Conservation (phyloP, 2,888 invertebrate species). For the Cephus nigrinus region DNA sequence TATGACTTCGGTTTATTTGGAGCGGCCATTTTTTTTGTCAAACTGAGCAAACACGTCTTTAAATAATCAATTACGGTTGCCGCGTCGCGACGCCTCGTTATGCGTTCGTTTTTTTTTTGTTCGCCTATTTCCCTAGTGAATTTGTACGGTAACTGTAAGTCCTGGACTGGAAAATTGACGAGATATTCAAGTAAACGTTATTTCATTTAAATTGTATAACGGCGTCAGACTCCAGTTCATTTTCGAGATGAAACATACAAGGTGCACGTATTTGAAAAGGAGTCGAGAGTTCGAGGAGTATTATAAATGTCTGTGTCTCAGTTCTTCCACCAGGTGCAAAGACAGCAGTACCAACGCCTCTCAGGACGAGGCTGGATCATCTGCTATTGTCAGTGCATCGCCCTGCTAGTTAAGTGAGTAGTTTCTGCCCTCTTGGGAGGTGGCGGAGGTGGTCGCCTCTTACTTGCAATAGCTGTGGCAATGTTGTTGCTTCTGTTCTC, state of each 20-base stretch:
- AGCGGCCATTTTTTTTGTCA: too few relatives aligned
- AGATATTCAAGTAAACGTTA: background rate
- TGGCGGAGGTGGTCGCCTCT: slow-evolving; percentile 86
- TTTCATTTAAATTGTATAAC: background rate
- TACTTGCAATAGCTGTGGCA: slow-evolving; percentile 64
- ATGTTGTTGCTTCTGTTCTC: slow-evolving; percentile 61
- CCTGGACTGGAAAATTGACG: background rate
- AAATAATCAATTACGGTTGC: background rate
- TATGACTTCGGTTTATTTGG: background rate
- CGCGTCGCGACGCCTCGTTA: background rate
- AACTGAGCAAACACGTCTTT: too few relatives aligned
- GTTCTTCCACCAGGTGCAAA: slow-evolving; percentile 60
- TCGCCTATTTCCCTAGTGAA: too few relatives aligned
- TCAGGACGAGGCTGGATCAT: slow-evolving; percentile 55
- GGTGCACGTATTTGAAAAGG: background rate
- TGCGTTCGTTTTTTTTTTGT: too few relatives aligned
- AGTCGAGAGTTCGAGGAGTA: background rate
- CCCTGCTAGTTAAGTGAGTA: slow-evolving; percentile 78
- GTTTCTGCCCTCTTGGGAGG: slow-evolving; percentile 90
- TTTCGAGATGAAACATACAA: background rate
- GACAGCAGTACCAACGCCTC: slow-evolving; percentile 57
- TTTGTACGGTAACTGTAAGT: background rate
- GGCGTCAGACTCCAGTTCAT: background rate
- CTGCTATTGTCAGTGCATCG: slow-evolving; percentile 66
- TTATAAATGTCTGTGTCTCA: slow-evolving; percentile 26